Evolutionary conservation across 2,888 invertebrate genomes (phyloP).

Genomic region (Thymelicus acteon): DNA sequence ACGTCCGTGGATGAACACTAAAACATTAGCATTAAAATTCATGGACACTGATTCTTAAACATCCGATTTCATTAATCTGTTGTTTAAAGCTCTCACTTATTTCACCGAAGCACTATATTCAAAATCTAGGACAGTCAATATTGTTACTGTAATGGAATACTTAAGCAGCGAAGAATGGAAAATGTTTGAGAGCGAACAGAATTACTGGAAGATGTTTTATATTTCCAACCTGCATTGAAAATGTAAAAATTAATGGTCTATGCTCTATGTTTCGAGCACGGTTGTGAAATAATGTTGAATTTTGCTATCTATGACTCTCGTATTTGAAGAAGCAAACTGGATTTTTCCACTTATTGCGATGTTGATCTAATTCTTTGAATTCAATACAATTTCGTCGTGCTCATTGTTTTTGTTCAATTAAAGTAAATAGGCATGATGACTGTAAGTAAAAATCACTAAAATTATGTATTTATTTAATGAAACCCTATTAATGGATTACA

Average conservation of each 20-base stretch:
- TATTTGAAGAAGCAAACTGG: background rate
- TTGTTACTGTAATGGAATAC: conserved; percentile 28
- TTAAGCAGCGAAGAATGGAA: conserved; percentile 21
- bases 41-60: background rate
- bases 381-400: too few relatives aligned
- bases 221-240: conserved; percentile 16
- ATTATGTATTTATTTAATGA: too few relatives aligned
- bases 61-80: conserved; percentile 8
- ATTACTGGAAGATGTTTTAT: conserved; percentile 14
- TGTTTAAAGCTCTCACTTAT: conserved; percentile 24
- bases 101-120: conserved; percentile 13
- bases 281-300: conserved; percentile 5
- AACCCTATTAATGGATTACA: too few relatives aligned
- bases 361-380: too few relatives aligned
- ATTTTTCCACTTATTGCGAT: background rate
- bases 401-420: too few relatives aligned
- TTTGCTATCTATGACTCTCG: background rate
- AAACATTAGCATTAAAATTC: background rate
- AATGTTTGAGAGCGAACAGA: conserved; percentile 21
- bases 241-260: conserved; percentile 8
- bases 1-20: too few relatives aligned
- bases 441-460: too few relatives aligned
- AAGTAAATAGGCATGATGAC: too few relatives aligned
- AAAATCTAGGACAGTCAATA: conserved; percentile 26
- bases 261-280: conserved; percentile 2